These are phyloP conservation scores for Oreotrochilus melanogaster DNA, from an alignment of 2,113 vertebrate species.

Conservation along the genomic window DNA sequence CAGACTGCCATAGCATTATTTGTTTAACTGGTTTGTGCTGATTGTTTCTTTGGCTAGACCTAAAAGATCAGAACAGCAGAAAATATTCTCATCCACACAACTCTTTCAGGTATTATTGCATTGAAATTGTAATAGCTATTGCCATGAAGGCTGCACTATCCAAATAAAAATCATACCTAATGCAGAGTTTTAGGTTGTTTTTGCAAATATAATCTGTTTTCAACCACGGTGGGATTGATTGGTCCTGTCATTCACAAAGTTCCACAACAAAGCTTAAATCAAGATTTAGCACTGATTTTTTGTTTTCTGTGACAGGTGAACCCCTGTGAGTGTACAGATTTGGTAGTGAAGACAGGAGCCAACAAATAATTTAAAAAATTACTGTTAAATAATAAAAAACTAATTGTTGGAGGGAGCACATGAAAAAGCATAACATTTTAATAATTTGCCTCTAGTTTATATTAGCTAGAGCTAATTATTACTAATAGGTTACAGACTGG, in stretches of 20 bases:
- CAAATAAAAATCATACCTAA: conserved; percentile 22
- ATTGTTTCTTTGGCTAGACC: background rate
- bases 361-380: background rate
- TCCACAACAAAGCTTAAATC: conserved; percentile 45
- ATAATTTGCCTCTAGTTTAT: background rate
- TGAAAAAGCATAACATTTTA: background rate
- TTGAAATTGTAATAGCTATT: background rate
- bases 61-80: background rate
- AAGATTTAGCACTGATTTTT: background rate
- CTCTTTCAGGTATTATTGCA: background rate
- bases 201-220: background rate
- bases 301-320: background rate
- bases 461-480: background rate
- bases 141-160: background rate
- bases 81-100: background rate
- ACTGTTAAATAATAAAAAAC: background rate
- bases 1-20: background rate
- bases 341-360: background rate
- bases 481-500: background rate
- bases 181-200: background rate
- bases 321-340: background rate
- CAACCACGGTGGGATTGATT: background rate
- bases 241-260: conserved; percentile 27
- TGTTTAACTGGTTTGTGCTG: background rate
- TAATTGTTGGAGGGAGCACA: background rate